phyloP scores from a whole-genome alignment of 2,888 invertebrate genomes.

The Ennomos erosarius region DNA sequence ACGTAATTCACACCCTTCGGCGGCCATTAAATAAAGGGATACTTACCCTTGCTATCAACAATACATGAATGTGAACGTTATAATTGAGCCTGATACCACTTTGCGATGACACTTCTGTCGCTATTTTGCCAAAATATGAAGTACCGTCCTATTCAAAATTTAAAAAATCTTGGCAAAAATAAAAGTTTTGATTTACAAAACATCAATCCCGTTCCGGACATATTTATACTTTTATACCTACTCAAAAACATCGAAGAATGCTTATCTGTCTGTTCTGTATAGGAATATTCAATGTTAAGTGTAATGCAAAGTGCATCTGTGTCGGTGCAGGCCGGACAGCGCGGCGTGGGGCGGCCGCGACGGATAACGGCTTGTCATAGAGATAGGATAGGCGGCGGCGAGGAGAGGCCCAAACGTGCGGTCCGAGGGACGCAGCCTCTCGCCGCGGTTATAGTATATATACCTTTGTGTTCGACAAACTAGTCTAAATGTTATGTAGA shows the following conservation, averaged over 20 bases:
- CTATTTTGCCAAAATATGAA: too few species aligned
- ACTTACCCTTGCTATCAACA: too few species aligned
- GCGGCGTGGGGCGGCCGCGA: conserved; percentile 17
- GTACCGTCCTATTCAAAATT: too few species aligned
- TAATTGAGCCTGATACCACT: too few species aligned
- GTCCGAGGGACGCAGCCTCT: conserved; percentile 12
- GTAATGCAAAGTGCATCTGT: conserved; percentile 10
- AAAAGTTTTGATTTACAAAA: too few species aligned
- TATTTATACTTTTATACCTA: too few species aligned
- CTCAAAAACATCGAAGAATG: not conserved
- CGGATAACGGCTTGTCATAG: conserved; percentile 49
- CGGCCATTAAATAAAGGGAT: too few species aligned
- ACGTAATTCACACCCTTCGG: too few species aligned
- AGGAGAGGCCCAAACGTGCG: conserved; percentile 3
- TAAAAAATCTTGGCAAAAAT: too few species aligned
- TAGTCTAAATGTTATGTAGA: conserved; percentile 9
- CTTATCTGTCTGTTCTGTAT: not conserved
- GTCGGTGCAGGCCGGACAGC: not conserved
- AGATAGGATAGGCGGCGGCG: conserved; percentile 29
- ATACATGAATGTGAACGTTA: too few species aligned
- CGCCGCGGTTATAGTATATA: conserved; percentile 6
- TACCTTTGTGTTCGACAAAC: conserved; percentile 29
- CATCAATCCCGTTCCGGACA: too few species aligned
- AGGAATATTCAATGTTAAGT: conserved; percentile 1
- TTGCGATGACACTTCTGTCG: too few species aligned